phyloP scores from a whole-genome alignment of 2,113 vertebrate genomes.

The Ranitomeya imitator region DNA sequence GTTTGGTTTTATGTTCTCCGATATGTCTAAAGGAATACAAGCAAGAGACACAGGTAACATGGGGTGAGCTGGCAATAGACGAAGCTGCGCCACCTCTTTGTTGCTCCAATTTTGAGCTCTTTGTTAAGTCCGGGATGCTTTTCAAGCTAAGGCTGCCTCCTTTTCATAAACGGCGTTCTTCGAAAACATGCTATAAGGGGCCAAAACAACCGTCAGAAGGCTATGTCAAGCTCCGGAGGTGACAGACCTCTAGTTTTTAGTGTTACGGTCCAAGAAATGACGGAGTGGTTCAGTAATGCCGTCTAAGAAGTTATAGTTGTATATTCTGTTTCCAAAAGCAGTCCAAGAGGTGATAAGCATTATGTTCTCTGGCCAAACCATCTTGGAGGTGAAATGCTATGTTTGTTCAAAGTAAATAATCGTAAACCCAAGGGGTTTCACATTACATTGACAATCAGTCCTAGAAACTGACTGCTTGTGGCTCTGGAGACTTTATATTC shows the following conservation, averaged over 20 bases:
- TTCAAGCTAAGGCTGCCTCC: slow-evolving; percentile 19
- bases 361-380: slow-evolving; percentile 42
- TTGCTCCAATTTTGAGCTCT: neutral
- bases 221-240: neutral
- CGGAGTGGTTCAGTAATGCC: slow-evolving; percentile 25
- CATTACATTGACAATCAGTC: slow-evolving; percentile 26
- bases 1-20: neutral
- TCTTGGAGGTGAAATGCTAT: slow-evolving; percentile 37
- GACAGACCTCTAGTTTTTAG: slow-evolving; percentile 16
- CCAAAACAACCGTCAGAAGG: slow-evolving; percentile 20
- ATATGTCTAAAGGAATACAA: neutral
- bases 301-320: slow-evolving; percentile 32
- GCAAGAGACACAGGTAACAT: neutral
- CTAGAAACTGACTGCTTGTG: slow-evolving; percentile 23
- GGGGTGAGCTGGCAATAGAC: slow-evolving; percentile 12
- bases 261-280: slow-evolving; percentile 34
- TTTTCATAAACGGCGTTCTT: slow-evolving; percentile 29
- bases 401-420: slow-evolving; percentile 9
- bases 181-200: neutral
- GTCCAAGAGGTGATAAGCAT: slow-evolving; percentile 41
- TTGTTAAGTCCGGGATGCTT: slow-evolving; percentile 13
- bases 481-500: neutral
- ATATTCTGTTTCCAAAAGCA: slow-evolving; percentile 27
- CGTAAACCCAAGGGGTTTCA: slow-evolving; percentile 11
- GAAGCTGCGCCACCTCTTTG: neutral